Evolutionary conservation across 2,113 vertebrate species (phyloP).

Genomic region (Sinosuthora webbiana): DNA sequence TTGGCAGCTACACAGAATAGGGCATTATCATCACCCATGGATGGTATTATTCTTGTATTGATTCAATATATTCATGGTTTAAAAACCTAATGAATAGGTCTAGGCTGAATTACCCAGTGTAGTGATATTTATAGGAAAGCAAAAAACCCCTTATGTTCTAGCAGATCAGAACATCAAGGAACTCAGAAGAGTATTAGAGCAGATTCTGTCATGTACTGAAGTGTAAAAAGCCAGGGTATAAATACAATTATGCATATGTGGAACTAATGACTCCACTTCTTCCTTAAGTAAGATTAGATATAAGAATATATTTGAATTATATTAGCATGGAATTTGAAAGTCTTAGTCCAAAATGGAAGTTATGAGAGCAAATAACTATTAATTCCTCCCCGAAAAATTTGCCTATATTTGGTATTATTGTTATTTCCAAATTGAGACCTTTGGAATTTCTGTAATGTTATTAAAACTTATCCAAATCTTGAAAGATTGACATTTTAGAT

Average conservation of each 20-base stretch:
- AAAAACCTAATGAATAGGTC: background rate
- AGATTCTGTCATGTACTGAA: background rate
- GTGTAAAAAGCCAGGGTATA: background rate
- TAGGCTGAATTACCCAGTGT: background rate
- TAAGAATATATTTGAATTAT: background rate
- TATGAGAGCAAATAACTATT: background rate
- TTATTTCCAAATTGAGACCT: slow-evolving; percentile 36
- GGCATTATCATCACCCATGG: background rate
- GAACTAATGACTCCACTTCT: background rate
- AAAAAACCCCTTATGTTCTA: fast-evolving
- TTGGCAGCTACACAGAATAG: background rate
- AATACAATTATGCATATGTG: background rate
- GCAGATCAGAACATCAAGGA: background rate
- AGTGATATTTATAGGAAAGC: background rate
- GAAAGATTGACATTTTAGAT: slow-evolving; percentile 58
- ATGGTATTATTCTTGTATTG: background rate
- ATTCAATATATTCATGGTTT: background rate
- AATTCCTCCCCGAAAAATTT: slow-evolving; percentile 12
- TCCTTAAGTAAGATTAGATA: background rate
- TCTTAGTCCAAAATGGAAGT: background rate
- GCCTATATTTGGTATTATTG: slow-evolving; percentile 42
- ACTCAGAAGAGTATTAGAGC: background rate
- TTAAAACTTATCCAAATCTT: slow-evolving; percentile 52
- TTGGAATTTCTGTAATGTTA: slow-evolving; percentile 54
- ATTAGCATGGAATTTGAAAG: background rate